A percentile compares a stretch with the other conserved stretches of the same genome.
Conservation (phyloP, 2,797 vertebrate species). For the Picus viridis region DNA sequence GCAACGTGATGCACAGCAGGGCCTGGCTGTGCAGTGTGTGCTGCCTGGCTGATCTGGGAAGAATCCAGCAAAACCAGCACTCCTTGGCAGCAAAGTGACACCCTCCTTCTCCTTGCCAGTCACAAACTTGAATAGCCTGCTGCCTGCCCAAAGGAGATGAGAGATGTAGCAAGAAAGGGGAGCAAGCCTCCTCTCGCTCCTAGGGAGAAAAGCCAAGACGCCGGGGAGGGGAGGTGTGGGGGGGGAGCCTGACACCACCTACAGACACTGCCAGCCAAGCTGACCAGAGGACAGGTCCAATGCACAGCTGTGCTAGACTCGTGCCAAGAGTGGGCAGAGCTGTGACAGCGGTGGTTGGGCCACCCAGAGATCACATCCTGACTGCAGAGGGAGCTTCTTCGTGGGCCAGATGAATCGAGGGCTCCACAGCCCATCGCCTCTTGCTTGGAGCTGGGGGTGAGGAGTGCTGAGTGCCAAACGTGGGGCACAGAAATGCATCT, state of each 20-base stretch:
- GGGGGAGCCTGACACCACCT: background rate
- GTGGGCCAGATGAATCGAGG: background rate
- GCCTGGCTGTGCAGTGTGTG: background rate
- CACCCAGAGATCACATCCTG: background rate
- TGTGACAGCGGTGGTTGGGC: background rate
- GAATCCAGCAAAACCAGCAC: background rate
- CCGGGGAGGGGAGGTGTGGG: accelerated
- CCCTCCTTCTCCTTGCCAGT: background rate
- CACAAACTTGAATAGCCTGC: background rate
- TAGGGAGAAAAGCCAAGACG: background rate
- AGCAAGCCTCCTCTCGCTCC: background rate
- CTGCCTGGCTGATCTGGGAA: slow-evolving; percentile 1
- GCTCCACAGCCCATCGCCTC: background rate
- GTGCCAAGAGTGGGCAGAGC: background rate
- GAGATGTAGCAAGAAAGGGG: background rate
- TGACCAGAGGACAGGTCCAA: background rate
- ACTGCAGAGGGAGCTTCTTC: background rate
- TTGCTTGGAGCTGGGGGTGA: background rate
- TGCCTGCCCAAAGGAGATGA: background rate
- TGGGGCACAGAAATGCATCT: slow-evolving; percentile 25
- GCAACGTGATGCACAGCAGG: background rate
- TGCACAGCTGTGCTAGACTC: background rate
- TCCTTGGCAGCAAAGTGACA: background rate
- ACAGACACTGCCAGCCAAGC: background rate
- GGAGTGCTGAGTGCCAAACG: background rate